Evolutionary conservation across 2,797 vertebrate genomes (phyloP).

Genomic region (Forpus xanthops): DNA sequence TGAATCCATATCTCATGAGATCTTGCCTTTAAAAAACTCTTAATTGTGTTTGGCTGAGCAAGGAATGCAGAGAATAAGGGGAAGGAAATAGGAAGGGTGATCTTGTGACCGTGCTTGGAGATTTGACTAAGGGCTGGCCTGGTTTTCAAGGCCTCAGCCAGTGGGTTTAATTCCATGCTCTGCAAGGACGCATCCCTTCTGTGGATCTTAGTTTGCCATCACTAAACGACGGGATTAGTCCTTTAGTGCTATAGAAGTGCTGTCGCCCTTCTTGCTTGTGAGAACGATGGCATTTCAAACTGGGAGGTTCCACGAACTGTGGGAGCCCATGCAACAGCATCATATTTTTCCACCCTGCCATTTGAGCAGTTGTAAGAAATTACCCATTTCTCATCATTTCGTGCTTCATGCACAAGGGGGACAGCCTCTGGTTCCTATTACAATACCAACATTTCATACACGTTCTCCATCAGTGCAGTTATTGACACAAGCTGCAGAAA

Average conservation of each 20-base stretch:
- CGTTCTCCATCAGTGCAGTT: background rate
- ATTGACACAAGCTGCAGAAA: background rate
- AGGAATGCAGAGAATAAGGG: background rate
- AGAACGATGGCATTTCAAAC: background rate
- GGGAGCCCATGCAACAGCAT: background rate
- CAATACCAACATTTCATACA: background rate
- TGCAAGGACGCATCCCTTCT: background rate
- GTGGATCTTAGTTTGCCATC: background rate
- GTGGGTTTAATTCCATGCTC: background rate
- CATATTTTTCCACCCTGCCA: background rate
- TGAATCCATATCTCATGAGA: conserved; percentile 21
- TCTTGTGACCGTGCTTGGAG: background rate
- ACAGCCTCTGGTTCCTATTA: background rate
- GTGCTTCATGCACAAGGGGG: background rate
- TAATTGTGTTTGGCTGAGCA: background rate
- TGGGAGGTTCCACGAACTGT: background rate
- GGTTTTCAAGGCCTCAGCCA: background rate
- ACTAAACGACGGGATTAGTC: background rate
- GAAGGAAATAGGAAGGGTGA: background rate
- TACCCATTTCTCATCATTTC: background rate
- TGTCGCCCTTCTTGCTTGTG: background rate
- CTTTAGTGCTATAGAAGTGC: too few species aligned
- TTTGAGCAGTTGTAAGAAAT: background rate
- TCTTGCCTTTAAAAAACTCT: background rate
- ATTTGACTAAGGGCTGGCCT: background rate